Evolutionary conservation across 2,113 vertebrate species (phyloP).

Genomic region (Tylochromis polylepis): DNA sequence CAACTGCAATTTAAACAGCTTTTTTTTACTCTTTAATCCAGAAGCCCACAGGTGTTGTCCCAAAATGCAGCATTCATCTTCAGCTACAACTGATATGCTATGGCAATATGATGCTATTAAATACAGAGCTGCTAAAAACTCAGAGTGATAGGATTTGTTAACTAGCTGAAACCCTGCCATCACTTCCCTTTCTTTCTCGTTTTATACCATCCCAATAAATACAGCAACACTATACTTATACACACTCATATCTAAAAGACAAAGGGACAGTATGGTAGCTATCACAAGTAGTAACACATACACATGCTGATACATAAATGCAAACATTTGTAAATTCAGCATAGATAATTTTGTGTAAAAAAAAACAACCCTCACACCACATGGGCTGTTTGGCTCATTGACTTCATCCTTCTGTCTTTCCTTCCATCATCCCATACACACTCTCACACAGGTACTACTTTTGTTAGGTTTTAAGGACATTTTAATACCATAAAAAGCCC

Average conservation of each 20-base stretch:
- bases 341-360: no score
- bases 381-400: not conserved
- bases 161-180: not conserved
- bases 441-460: not conserved
- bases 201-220: not conserved
- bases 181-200: not conserved
- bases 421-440: not conserved
- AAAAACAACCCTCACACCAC: not conserved
- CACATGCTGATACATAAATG: not conserved
- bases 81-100: not conserved
- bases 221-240: not conserved
- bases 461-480: not conserved
- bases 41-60: not conserved
- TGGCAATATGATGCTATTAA: not conserved
- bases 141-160: not conserved
- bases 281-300: not conserved
- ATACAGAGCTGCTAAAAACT: not conserved
- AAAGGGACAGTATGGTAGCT: not conserved
- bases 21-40: fast-evolving
- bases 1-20: not conserved
- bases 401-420: not conserved
- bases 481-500: not conserved
- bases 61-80: not conserved
- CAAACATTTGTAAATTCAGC: not conserved
- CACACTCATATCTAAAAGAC: not conserved